Evolutionary conservation across 2,888 invertebrate species (phyloP).

Genomic region (Folsomia candida): DNA sequence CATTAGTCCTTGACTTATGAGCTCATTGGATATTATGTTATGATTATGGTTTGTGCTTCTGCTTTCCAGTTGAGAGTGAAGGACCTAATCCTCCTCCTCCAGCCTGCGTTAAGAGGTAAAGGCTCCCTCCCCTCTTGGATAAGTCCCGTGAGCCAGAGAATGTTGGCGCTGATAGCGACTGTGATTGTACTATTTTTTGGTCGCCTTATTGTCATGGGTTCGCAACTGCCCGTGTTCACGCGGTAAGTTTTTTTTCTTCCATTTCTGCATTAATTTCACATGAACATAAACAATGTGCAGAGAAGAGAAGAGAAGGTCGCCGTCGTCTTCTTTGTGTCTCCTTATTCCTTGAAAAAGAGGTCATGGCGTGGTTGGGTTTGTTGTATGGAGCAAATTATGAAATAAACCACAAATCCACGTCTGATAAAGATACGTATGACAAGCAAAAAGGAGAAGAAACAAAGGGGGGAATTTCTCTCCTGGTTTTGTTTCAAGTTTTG

Average conservation of each 20-base stretch:
- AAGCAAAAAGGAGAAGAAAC: no score
- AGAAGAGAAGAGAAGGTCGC: conserved; percentile 2
- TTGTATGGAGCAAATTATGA: no score
- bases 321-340: no score
- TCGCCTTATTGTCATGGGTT: conserved; percentile 91
- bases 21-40: conserved; percentile 17
- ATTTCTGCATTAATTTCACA: neutral
- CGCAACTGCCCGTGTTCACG: conserved; percentile 92
- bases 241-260: conserved; percentile 57
- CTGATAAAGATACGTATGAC: no score
- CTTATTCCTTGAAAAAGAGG: no score
- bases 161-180: conserved; percentile 74
- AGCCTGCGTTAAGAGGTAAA: conserved; percentile 59
- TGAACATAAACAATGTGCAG: neutral
- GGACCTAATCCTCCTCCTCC: conserved; percentile 58
- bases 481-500: no score
- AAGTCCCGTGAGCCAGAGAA: conserved; percentile 62
- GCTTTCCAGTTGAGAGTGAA: conserved; percentile 57
- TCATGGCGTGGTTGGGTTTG: no score
- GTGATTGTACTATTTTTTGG: conserved; percentile 77
- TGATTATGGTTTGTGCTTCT: conserved; percentile 19
- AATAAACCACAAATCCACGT: no score
- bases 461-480: no score
- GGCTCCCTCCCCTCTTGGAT: conserved; percentile 55
- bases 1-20: conserved; percentile 8